Evolutionary conservation across 2,113 vertebrate species (phyloP), one percentile per base, ranked within the genome.

Genomic region (Pseudorhombus dupliciocellatus): DNA sequence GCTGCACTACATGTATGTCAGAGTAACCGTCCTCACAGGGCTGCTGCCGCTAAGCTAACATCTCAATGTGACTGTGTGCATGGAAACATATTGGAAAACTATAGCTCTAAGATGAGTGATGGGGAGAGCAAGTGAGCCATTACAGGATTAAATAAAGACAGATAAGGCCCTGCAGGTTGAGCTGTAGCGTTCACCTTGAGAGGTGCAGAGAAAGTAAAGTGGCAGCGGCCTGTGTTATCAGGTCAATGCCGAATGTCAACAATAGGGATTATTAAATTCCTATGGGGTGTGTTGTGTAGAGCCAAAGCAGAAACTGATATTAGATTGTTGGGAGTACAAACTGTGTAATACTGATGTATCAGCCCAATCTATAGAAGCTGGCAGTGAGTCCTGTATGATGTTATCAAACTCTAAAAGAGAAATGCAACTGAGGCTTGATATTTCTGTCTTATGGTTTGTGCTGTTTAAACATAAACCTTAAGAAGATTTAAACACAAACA

Each of bases 41-140:
- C 42, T 18, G 5, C 42, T 46, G 42, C 18, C 5, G 18, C 18
- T 46, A 46, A 18, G 42, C 46, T 21, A n/a, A n/a, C 18, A 50
- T 2, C 46, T 9, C 7, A 20, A 50, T n/a, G 46, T 21, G 16
- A 18, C 40, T 50, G 20, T 50, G 20, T 2, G 6, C 6, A 31
- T 22, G 74, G 74, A 83, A 59, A 66, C 44, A 69, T 84, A 46
- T 73, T 80, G 66, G 75, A 83, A 84, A 82, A 83, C 44, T 66
- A 21, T 5, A 26, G 20, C 42, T 34, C 18, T n/a, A 22, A 30
- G 5, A 42, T 28, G 16, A 31, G 67, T 25, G 37, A 70, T 21
- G 42, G 8, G 37, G 22, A 20, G 26, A 21, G 7, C 31, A 31
- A 46, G 68, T 50, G 28, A 61, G 18, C 26, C 44, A 8, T 15